Base-by-base conservation (phyloP, 2,888 invertebrate genomes). In the Barypeithes pellucidus region DNA sequence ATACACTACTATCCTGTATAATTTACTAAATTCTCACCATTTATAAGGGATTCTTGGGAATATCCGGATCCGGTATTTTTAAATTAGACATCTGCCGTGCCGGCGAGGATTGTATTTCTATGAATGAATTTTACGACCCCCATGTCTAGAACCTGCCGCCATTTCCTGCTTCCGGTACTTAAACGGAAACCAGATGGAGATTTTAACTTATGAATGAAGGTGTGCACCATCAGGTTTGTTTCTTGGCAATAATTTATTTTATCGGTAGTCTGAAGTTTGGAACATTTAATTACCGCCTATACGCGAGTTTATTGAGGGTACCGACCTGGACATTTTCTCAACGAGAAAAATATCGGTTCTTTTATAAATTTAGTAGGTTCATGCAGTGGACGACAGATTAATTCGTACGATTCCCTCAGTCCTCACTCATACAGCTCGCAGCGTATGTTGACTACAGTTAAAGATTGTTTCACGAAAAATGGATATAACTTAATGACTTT, bases 121-220 rank as follows among this genome's bases (percentile, higher is more conserved):
- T 67, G 72, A 73, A 73, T 73, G 72, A 45, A 73, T 41, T 54
- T 61, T 70, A 63, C 70, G 70, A 67, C 72, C 67, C 67, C 61
- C 57, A 41, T 54, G 43, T 67, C 57, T 54, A 45, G 61, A 61
- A 72, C 67, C 59, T 67, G 52, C 67, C 57, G 52, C 12, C 20
- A 57, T 47, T 45, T 73, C 67, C 67, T 57, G 63, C 67, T 73
- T 67, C 72, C 61, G 62, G 62, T 43, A 41, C 54, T 33, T 3
- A 36, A 59, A 66, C 65, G 65, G 59, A 71, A 71, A 54, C 59
- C 72, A 72, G 65, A 60, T 72, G 71, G 43, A 12, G 47, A 14
- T 63, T 70, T 45, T 29, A 61, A 24, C 45, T 24, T 63, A 18
- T 61, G 50, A 68, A 68, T 68, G 68, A 61, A 57, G 33, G 54